Percentiles rank a stretch among this genome's conserved stretches.
These are phyloP conservation scores for Acanthurus lineatus DNA, from an alignment of 2,797 vertebrate species.

Conservation along the genomic window DNA sequence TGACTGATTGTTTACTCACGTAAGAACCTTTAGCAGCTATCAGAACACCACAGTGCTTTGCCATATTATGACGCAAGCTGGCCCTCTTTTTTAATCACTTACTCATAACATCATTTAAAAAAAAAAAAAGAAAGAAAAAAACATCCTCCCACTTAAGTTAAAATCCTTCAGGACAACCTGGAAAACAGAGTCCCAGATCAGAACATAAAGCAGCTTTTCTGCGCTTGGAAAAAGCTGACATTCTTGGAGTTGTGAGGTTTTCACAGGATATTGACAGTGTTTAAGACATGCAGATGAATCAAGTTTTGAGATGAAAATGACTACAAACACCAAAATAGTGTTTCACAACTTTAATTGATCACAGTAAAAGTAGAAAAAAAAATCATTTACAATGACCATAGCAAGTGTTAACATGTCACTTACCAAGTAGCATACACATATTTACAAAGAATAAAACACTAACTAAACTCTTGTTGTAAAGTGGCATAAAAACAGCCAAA, in stretches of 20 bases:
- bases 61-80: not conserved
- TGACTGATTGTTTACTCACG: not conserved
- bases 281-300: not conserved
- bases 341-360: slow-evolving; percentile 81
- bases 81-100: no score
- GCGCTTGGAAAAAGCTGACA: not conserved
- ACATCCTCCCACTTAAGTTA: not conserved
- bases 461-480: slow-evolving; percentile 64
- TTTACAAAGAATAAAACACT: slow-evolving; percentile 80
- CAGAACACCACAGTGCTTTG: not conserved
- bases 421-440: slow-evolving; percentile 69
- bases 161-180: no score
- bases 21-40: not conserved
- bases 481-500: slow-evolving; percentile 63
- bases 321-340: slow-evolving; percentile 50
- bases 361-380: slow-evolving; percentile 66
- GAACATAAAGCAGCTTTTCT: not conserved
- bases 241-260: not conserved
- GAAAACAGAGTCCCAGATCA: not conserved
- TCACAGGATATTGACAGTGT: not conserved
- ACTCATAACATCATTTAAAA: no score
- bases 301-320: not conserved
- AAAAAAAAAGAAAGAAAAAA: not conserved
- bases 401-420: slow-evolving; percentile 55
- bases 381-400: slow-evolving; percentile 70